These are phyloP conservation scores for Pygoscelis adeliae DNA, from an alignment of 2,113 vertebrate genomes.

Conservation along the genomic window DNA sequence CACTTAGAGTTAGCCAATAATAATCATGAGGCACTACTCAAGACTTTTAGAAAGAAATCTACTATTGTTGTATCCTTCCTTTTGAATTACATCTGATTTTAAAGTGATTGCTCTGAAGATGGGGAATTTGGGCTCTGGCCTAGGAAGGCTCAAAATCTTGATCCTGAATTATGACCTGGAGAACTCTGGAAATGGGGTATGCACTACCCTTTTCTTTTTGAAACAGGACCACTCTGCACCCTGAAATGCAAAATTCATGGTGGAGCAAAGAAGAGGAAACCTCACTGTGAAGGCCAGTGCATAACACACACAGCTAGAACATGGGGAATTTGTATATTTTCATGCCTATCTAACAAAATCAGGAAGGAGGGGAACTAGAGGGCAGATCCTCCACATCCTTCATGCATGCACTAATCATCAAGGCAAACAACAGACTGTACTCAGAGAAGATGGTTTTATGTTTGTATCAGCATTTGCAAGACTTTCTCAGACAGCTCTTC, in stretches of 20 bases:
- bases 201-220: not conserved
- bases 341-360: not conserved
- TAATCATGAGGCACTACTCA: not conserved
- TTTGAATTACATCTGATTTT: not conserved
- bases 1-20: not conserved
- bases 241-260: not conserved
- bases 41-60: not conserved
- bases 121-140: not conserved
- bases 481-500: not conserved
- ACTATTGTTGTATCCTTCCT: not conserved
- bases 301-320: not conserved
- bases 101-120: not conserved
- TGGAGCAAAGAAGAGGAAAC: not conserved
- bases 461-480: not conserved
- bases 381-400: not conserved
- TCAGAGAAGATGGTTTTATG: not conserved
- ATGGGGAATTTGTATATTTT: not conserved
- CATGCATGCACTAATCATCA: not conserved
- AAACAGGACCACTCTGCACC: not conserved
- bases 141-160: not conserved
- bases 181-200: not conserved
- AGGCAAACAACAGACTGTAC: not conserved
- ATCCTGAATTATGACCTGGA: not conserved
- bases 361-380: not conserved
- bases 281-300: not conserved